phyloP scores from a whole-genome alignment of 2,888 invertebrate species.

The Zaprionus obscuricornis region DNA sequence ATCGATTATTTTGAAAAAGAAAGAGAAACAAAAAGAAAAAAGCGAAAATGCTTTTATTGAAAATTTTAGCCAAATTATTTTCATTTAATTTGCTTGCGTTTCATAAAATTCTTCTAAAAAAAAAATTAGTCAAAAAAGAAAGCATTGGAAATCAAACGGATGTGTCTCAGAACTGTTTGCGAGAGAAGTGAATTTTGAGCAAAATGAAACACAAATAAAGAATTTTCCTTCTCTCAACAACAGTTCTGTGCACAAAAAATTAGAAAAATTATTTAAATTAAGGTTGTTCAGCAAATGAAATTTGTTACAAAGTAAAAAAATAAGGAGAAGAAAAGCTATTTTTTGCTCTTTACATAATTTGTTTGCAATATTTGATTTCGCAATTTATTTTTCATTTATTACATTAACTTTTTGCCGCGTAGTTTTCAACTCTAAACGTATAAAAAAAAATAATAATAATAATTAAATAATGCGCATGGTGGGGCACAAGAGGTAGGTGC shows the following conservation, averaged over 20 bases:
- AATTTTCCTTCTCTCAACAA: too few relatives aligned
- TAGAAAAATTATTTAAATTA: constrained; percentile 35
- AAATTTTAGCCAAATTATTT: constrained; percentile 62
- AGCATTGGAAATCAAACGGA: background rate
- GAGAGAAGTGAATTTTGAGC: too few relatives aligned
- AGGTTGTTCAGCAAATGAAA: constrained; percentile 62
- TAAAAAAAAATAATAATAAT: constrained; percentile 9
- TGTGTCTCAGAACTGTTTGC: too few relatives aligned
- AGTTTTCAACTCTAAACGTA: constrained; percentile 74
- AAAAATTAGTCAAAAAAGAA: constrained; percentile 37
- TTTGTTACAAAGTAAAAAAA: too few relatives aligned
- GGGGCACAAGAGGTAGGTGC: constrained; percentile 74
- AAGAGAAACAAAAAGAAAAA: background rate
- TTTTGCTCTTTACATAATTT: constrained; percentile 16
- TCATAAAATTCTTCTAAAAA: constrained; percentile 6
- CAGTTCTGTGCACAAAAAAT: too few relatives aligned
- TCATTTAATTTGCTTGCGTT: constrained; percentile 52
- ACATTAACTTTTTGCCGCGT: constrained; percentile 55
- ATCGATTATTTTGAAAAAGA: constrained; percentile 42
- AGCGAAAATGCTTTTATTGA: background rate
- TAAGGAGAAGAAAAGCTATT: constrained; percentile 11
- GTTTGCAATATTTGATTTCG: constrained; percentile 19
- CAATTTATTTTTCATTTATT: constrained; percentile 25
- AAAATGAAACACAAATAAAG: too few relatives aligned
- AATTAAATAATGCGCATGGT: constrained; percentile 56